Conservation (phyloP, 2,113 vertebrate species). For the Pelecanus crispus region DNA sequence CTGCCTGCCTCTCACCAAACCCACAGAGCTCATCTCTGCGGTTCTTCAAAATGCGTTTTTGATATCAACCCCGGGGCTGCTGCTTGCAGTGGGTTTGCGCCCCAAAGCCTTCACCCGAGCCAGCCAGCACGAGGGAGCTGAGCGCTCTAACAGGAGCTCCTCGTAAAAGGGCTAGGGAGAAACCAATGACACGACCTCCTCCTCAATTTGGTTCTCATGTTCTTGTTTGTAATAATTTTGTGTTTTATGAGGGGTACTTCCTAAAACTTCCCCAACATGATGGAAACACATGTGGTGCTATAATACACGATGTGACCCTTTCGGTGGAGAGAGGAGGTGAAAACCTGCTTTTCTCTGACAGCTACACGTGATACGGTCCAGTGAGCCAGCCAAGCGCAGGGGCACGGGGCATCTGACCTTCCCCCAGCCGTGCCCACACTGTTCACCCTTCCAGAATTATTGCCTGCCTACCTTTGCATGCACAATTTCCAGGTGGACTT, state of each 20-base stretch:
- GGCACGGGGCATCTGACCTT: background rate
- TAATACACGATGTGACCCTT: background rate
- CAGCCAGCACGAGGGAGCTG: background rate
- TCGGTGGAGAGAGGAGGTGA: background rate
- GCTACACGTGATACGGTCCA: background rate
- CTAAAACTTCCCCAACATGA: slow-evolving; percentile 34
- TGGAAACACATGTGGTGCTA: slow-evolving; percentile 54
- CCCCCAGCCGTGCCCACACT: background rate
- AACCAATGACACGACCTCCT: background rate
- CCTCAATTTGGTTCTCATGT: slow-evolving; percentile 45
- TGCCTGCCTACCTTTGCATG: background rate
- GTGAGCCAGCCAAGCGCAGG: background rate
- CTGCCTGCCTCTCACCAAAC: background rate
- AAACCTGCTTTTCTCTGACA: background rate
- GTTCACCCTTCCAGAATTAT: background rate
- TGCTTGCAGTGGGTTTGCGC: background rate
- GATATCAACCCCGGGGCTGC: background rate
- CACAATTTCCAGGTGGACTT: background rate
- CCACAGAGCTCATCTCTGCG: background rate
- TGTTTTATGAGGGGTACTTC: slow-evolving; percentile 62
- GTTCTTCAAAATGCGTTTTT: background rate
- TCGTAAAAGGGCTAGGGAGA: slow-evolving; percentile 14
- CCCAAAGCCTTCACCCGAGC: background rate
- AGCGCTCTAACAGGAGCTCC: background rate
- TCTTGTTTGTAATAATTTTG: slow-evolving; percentile 32